A percentile compares a stretch with the other conserved stretches of the same genome.
These are phyloP conservation scores for Ophraella communa DNA, from an alignment of 2,888 invertebrate species.

Conservation along the genomic window DNA sequence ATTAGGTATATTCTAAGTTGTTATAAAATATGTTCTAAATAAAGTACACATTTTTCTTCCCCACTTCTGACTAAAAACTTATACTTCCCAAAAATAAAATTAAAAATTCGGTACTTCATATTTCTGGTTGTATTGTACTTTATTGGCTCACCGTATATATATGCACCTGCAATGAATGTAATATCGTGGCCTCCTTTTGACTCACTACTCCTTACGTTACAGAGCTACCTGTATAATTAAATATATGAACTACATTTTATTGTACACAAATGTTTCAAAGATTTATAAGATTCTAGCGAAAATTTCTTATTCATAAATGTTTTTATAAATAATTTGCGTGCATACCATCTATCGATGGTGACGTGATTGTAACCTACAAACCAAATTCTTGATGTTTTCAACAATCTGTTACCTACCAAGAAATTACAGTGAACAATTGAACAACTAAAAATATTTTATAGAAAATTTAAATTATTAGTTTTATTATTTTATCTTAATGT, in stretches of 20 bases:
- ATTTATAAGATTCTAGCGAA: slow-evolving; percentile 16
- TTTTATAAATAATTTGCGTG: slow-evolving; percentile 8
- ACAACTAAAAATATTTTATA: too few relatives aligned
- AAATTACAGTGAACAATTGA: neutral
- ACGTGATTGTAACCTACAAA: slow-evolving; percentile 12
- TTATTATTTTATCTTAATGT: too few relatives aligned
- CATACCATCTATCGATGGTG: neutral
- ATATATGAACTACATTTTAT: slow-evolving; percentile 35
- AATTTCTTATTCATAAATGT: slow-evolving; percentile 17
- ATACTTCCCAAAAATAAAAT: too few relatives aligned
- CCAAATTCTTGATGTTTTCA: neutral
- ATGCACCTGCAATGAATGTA: slow-evolving; percentile 37
- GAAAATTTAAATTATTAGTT: too few relatives aligned
- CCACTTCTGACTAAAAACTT: too few relatives aligned
- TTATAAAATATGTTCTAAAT: too few relatives aligned
- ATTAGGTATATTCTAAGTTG: too few relatives aligned
- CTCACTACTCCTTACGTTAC: slow-evolving; percentile 22
- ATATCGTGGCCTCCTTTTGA: slow-evolving; percentile 36
- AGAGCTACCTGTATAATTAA: slow-evolving; percentile 21
- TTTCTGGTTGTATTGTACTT: neutral
- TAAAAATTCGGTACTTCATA: too few relatives aligned
- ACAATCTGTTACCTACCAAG: neutral
- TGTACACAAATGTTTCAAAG: slow-evolving; percentile 23
- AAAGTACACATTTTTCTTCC: too few relatives aligned
- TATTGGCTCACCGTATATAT: slow-evolving; percentile 12